phyloP scores from a whole-genome alignment of 2,888 invertebrate species.

The Bimastos eiseni region DNA sequence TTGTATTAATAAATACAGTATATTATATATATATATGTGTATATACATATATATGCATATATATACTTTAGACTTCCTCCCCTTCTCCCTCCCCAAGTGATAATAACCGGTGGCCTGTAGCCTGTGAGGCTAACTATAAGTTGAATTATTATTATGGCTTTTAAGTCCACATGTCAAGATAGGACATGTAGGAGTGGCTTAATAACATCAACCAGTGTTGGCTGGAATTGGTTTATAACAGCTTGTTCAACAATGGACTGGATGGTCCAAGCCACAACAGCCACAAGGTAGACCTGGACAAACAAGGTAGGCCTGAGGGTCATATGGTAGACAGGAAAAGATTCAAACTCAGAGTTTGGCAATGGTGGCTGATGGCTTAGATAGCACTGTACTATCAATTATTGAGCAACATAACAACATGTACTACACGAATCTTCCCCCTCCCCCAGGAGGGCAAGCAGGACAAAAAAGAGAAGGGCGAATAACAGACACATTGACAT shows the following conservation, averaged over 20 bases:
- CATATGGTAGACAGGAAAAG: too few species aligned
- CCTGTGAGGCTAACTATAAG: background rate
- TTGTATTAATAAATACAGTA: too few species aligned
- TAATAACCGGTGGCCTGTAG: background rate
- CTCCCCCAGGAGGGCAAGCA: too few species aligned
- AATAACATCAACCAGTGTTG: background rate
- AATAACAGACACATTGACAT: too few species aligned
- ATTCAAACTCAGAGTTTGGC: background rate
- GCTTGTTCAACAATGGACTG: background rate
- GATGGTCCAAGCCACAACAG: background rate
- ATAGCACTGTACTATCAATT: too few species aligned
- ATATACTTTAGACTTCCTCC: background rate
- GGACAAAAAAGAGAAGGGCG: too few species aligned
- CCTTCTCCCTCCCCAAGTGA: too few species aligned
- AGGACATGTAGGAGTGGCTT: background rate
- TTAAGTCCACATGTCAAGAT: background rate
- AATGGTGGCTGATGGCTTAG: too few species aligned
- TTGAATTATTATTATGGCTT: background rate
- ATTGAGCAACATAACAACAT: too few species aligned
- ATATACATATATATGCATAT: background rate
- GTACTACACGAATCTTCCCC: too few species aligned
- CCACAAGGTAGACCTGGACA: background rate
- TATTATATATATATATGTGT: too few species aligned
- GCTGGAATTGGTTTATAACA: background rate
- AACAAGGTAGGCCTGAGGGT: background rate